Conservation (phyloP, 2,888 invertebrate genomes). For the Cryptosula pallasiana region DNA sequence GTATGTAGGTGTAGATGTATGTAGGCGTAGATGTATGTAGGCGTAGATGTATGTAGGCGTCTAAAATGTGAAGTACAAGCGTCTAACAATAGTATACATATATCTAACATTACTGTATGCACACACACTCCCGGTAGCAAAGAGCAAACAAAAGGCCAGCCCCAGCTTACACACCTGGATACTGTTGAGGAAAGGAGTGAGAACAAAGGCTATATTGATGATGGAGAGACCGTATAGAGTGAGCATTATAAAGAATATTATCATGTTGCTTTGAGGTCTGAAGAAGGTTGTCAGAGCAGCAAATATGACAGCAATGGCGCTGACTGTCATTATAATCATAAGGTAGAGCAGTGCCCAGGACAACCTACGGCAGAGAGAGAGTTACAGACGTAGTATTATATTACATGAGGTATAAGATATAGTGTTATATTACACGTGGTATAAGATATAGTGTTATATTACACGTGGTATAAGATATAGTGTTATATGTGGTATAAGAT, state of each 20-base stretch:
- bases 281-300: constrained; percentile 65
- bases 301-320: constrained; percentile 58
- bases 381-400: too few species aligned
- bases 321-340: constrained; percentile 65
- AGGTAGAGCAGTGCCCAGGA: constrained; percentile 78
- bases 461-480: too few species aligned
- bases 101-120: too few species aligned
- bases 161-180: constrained; percentile 47
- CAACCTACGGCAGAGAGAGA: constrained; percentile 60
- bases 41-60: neutral
- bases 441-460: too few species aligned
- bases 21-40: neutral
- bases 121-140: too few species aligned
- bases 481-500: too few species aligned
- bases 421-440: too few species aligned
- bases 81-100: too few species aligned
- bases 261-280: constrained; percentile 68
- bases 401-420: too few species aligned
- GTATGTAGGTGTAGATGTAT: neutral
- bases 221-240: constrained; percentile 74
- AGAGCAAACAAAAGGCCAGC: too few species aligned
- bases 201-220: constrained; percentile 75
- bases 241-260: constrained; percentile 72
- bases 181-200: constrained; percentile 80
- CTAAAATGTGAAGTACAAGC: too few species aligned